Conservation (phyloP, 2,797 vertebrate species). For the Eremophila alpestris region DNA sequence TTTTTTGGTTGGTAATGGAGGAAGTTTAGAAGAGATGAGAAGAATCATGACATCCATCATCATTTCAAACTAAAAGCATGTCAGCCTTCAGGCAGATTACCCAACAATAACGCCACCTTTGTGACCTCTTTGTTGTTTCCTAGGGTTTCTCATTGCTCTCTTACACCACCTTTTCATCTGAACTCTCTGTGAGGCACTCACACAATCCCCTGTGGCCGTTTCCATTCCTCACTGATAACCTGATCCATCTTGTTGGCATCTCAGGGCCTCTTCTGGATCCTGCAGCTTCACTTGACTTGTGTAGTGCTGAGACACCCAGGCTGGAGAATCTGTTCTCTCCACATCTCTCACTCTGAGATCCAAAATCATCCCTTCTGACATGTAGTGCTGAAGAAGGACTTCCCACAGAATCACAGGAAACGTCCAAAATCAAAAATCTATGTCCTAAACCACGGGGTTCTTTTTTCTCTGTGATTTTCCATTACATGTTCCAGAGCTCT, state of each 20-base stretch:
- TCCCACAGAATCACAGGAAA: not conserved
- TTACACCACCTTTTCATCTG: not conserved
- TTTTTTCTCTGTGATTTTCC: not conserved
- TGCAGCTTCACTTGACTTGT: not conserved
- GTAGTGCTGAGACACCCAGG: not conserved
- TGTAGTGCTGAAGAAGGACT: not conserved
- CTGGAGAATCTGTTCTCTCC: not conserved
- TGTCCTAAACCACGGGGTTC: not conserved
- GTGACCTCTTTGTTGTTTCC: not conserved
- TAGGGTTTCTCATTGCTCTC: not conserved
- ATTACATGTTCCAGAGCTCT: not conserved
- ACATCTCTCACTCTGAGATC: not conserved
- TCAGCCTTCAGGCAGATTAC: not conserved
- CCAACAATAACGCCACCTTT: not conserved
- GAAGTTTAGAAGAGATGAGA: not conserved
- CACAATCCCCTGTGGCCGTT: not conserved
- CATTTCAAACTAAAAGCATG: not conserved
- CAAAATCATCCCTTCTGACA: not conserved
- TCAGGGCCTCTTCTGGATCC: not conserved
- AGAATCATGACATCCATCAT: not conserved
- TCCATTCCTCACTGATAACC: not conserved
- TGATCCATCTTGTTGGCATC: not conserved
- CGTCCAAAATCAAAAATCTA: not conserved
- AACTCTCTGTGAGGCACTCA: fast-evolving
- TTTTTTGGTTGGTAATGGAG: not conserved